A percentile compares a stretch with the other conserved stretches of the same genome.
Evolutionary conservation across 2,113 vertebrate genomes (phyloP).

Genomic region (Halcyon senegalensis): DNA sequence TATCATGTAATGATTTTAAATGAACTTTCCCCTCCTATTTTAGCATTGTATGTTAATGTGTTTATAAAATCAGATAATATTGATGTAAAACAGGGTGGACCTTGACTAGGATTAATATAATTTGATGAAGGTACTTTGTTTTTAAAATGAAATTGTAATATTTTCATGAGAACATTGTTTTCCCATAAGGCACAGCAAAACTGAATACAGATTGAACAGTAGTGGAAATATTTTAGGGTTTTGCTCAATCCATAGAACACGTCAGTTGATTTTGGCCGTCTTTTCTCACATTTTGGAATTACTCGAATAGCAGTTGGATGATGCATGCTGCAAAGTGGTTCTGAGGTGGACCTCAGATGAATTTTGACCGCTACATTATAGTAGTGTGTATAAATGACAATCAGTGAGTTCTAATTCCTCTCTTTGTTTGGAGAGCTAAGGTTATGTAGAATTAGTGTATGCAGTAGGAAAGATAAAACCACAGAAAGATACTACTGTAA

Average conservation of each 20-base stretch:
- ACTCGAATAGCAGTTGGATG: conserved; percentile 54
- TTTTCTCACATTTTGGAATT: conserved; percentile 76
- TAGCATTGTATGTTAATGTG: conserved; percentile 67
- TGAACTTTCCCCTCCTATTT: conserved; percentile 71
- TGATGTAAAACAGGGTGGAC: conserved; percentile 67
- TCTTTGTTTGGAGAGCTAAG: conserved; percentile 74
- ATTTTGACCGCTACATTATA: conserved; percentile 81
- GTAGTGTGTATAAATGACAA: conserved; percentile 83
- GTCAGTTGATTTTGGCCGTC: conserved; percentile 75
- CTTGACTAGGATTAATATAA: conserved; percentile 66
- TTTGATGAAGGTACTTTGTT: conserved; percentile 67
- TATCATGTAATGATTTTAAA: conserved; percentile 84
- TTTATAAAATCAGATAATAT: conserved; percentile 70
- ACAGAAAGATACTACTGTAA: conserved; percentile 65
- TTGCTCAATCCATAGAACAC: conserved; percentile 49
- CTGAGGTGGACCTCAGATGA: conserved; percentile 77
- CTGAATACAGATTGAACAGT: neutral
- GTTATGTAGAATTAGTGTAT: conserved; percentile 70
- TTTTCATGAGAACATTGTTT: conserved; percentile 55
- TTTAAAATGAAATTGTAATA: conserved; percentile 59
- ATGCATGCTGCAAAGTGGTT: conserved; percentile 60
- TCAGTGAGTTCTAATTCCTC: conserved; percentile 76
- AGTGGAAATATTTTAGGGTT: conserved; percentile 29
- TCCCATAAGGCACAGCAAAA: conserved; percentile 57
- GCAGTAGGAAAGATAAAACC: conserved; percentile 65